Base-by-base conservation (phyloP, 2,888 invertebrate genomes). In the Eristalinus aeneus region DNA sequence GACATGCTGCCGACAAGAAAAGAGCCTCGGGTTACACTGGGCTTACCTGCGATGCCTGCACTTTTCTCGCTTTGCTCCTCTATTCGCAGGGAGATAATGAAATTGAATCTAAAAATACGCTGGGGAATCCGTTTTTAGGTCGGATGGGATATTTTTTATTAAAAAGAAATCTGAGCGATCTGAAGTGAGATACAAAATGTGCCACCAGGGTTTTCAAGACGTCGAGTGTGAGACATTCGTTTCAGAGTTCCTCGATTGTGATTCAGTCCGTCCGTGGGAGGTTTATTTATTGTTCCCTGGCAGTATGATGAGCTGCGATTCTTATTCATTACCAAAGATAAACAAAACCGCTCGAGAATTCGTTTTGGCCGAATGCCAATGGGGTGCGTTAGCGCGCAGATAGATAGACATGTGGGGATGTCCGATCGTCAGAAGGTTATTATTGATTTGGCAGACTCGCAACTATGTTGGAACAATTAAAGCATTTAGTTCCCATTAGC, bases 281-380 rank as follows among this genome's bases (percentile, higher is more conserved):
- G 72, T 77, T 71, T 79, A 67, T 78, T 78, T 78, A 79, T 79
- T 79, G 54, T 67, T 79, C 58, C 36, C 53, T n/a, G 61, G 60
- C 73, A 32, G 61, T 72, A 73, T 39, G 67, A 73, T 73, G 73
- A 72, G 72, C 53, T 72, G 36, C 73, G 36, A 73, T 61, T 67
- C 54, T 67, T 56, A 73, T 72, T 72, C 58, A 65, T 72, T 72
- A 61, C 20, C 53, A 78, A 34, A 67, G 54, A 73, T 80, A 74
- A 56, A 74, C 53, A 72, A 65, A 54, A 61, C 36, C 22, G 54
- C 16, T 39, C 8, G 34, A 22, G 39, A 68, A 63, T 56, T 9
- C 54, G 16, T 73, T 73, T 74, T 80, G 73, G 73, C 67, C 74
- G 63, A 32, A 39, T 63, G 73, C 79, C 79, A 74, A 36, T 46